phyloP scores from a whole-genome alignment of 2,797 vertebrate species.

The Sebastes diaconus region DNA sequence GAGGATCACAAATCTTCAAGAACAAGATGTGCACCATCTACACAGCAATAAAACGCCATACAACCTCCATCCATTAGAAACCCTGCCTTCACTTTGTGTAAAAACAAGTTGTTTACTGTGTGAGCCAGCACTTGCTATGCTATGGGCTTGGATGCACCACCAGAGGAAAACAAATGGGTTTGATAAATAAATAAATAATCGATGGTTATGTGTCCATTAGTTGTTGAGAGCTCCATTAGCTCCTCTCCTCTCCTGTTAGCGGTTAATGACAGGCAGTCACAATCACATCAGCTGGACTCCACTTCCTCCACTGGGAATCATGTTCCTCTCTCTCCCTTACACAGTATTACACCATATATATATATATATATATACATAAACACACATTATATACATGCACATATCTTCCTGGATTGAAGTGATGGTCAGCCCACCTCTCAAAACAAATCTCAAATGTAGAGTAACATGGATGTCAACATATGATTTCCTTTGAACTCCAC shows the following conservation, averaged over 20 bases:
- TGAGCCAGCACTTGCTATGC: slow-evolving; percentile 34
- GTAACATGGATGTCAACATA: neutral
- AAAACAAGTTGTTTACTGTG: slow-evolving; percentile 59
- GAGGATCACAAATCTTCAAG: neutral
- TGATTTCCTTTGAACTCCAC: neutral
- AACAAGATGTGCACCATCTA: neutral
- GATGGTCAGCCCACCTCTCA: neutral
- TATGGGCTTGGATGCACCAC: slow-evolving; percentile 52
- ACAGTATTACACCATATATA: slow-evolving; percentile 35
- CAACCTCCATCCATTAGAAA: slow-evolving; percentile 7
- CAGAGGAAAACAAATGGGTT: slow-evolving; percentile 72
- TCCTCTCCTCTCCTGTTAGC: slow-evolving; percentile 73
- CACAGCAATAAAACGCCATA: neutral
- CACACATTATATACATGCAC: slow-evolving; percentile 27
- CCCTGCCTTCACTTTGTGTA: slow-evolving; percentile 34
- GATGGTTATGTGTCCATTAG: slow-evolving; percentile 83
- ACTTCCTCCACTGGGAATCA: slow-evolving; percentile 79
- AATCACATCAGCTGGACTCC: slow-evolving; percentile 81
- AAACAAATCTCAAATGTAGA: neutral
- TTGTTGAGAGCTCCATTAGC: slow-evolving; percentile 85
- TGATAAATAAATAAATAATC: slow-evolving; percentile 84
- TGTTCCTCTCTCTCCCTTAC: slow-evolving; percentile 42
- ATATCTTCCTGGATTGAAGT: neutral
- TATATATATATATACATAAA: neutral
- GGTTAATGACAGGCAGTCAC: slow-evolving; percentile 81